Conservation (phyloP, 2,113 vertebrate species). For the Anser brachyrhynchus region DNA sequence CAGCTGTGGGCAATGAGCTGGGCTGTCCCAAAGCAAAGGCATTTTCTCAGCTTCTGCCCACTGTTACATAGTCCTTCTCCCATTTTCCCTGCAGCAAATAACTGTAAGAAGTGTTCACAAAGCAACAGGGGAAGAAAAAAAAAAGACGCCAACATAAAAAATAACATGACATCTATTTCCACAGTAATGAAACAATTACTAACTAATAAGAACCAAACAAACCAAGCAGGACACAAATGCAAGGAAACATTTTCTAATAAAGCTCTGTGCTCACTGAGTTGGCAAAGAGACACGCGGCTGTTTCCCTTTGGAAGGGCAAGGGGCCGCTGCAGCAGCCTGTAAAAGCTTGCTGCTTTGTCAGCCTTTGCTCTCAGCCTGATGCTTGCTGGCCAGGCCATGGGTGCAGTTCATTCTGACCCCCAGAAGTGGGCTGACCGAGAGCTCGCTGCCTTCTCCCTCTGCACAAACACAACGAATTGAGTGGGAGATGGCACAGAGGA, state of each 20-base stretch:
- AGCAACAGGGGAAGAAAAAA: not conserved
- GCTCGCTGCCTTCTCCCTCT: not conserved
- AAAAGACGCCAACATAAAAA: not conserved
- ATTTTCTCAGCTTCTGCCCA: not conserved
- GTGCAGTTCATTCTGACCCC: not conserved
- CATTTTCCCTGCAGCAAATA: not conserved
- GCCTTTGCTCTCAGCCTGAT: not conserved
- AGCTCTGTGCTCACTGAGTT: not conserved
- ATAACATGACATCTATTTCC: not conserved
- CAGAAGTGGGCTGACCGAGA: not conserved
- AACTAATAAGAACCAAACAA: conserved; percentile 6
- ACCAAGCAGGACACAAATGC: not conserved
- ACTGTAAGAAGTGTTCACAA: not conserved
- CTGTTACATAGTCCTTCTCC: not conserved
- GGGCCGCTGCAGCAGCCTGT: not conserved
- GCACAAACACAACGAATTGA: not conserved
- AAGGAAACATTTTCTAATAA: conserved; percentile 16
- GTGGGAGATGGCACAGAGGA: not conserved
- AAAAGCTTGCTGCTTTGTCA: not conserved
- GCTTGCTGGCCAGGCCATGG: not conserved
- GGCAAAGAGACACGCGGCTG: not conserved
- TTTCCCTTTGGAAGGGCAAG: not conserved
- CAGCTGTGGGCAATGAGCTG: not conserved
- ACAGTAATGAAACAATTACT: conserved; percentile 31
- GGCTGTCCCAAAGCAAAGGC: not conserved